A percentile compares a stretch with the other conserved stretches of the same genome.
Evolutionary conservation across 2,113 vertebrate species (phyloP).

Genomic region (Emydura subglobosa): DNA sequence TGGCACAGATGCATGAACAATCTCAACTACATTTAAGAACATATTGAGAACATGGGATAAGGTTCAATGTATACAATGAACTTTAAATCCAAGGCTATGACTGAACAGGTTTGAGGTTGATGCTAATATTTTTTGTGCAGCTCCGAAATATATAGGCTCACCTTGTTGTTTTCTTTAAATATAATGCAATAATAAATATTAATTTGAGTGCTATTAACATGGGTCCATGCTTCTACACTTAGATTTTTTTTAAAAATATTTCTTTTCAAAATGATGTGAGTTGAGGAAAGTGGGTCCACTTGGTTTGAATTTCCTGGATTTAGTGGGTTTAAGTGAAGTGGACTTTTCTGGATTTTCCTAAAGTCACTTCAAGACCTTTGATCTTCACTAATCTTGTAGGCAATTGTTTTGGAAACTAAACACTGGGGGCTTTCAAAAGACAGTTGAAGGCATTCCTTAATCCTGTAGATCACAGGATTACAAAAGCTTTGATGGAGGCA

Average conservation of each 20-base stretch:
- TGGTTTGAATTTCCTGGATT: background rate
- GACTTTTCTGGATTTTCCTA: background rate
- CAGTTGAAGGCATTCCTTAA: background rate
- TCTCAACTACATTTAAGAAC: background rate
- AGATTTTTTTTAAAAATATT: background rate
- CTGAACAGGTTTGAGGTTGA: background rate
- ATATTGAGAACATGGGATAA: background rate
- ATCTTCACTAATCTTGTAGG: background rate
- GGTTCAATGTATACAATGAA: background rate
- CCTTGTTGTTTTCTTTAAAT: background rate
- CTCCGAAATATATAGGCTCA: background rate
- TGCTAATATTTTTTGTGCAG: background rate
- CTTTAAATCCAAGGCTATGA: background rate
- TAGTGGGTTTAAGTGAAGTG: background rate
- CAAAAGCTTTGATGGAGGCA: background rate
- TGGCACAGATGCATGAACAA: background rate
- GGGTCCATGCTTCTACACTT: background rate
- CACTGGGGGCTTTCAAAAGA: rapidly evolving
- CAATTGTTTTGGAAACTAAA: background rate
- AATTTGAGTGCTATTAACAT: background rate
- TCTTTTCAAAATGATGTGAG: background rate
- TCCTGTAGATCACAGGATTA: rapidly evolving
- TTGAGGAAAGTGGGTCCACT: background rate
- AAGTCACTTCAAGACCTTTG: background rate
- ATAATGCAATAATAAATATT: background rate